These are phyloP conservation scores for Harpagoxenus sublaevis DNA, from an alignment of 2,888 invertebrate species.

Conservation along the genomic window DNA sequence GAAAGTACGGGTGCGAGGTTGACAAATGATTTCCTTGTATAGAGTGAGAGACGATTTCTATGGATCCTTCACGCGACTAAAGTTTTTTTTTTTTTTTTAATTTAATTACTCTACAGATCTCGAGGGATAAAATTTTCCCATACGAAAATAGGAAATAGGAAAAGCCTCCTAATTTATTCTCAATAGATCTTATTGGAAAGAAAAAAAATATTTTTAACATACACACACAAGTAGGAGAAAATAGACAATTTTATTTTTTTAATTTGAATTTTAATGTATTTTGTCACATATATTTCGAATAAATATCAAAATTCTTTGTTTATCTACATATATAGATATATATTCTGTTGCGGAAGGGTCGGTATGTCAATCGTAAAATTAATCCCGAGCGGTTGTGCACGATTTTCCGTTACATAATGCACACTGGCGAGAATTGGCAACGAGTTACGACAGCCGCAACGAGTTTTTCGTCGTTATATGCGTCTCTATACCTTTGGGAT, in stretches of 20 bases:
- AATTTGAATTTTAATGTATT: not conserved
- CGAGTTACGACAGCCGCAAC: conserved; percentile 24
- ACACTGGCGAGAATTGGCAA: conserved; percentile 1
- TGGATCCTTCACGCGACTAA: not conserved
- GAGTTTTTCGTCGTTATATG: conserved; percentile 20
- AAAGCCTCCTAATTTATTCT: not conserved
- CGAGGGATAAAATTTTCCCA: not conserved
- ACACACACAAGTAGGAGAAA: not conserved
- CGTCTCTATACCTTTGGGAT: conserved; percentile 52
- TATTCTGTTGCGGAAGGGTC: conserved; percentile 42
- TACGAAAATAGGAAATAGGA: not conserved
- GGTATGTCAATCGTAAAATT: conserved; percentile 62
- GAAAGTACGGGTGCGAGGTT: conserved; percentile 53
- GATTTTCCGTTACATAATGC: conserved; percentile 65
- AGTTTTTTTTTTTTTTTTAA: not conserved
- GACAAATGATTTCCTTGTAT: conserved; percentile 45
- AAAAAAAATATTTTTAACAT: not conserved
- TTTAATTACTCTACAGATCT: not conserved
- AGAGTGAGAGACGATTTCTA: conserved; percentile 6
- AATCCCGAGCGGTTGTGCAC: conserved; percentile 53
- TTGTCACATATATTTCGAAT: not conserved
- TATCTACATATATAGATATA: conserved; percentile 41
- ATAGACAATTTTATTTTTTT: not conserved
- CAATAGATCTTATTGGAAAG: not conserved
- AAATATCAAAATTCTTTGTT: not conserved